These are phyloP conservation scores for Trichopria drosophilae DNA, from an alignment of 2,888 invertebrate species.

Conservation along the genomic window DNA sequence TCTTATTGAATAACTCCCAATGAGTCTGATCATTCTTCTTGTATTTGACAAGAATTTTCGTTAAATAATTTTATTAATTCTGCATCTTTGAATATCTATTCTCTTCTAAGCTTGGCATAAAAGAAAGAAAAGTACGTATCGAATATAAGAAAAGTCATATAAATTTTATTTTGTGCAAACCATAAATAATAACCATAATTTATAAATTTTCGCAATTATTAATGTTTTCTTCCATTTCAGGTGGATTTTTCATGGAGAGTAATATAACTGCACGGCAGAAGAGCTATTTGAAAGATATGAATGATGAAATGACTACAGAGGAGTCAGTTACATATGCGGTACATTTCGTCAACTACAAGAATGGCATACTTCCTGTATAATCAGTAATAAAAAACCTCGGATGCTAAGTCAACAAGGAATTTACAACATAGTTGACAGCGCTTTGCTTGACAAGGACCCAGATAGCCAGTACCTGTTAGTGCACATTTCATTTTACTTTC, in stretches of 20 bases:
- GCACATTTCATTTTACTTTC: background rate
- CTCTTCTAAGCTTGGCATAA: too few relatives aligned
- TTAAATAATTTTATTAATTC: background rate
- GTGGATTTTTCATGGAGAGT: constrained; percentile 72
- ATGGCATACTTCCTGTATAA: constrained; percentile 63
- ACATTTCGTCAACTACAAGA: constrained; percentile 67
- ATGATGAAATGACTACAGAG: constrained; percentile 65
- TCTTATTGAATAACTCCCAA: too few relatives aligned
- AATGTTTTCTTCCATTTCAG: too few relatives aligned
- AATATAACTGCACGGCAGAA: constrained; percentile 70
- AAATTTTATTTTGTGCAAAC: too few relatives aligned
- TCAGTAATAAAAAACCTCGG: constrained; percentile 59
- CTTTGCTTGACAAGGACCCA: constrained; percentile 66
- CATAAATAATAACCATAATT: too few relatives aligned
- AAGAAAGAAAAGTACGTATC: too few relatives aligned
- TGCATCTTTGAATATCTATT: too few relatives aligned
- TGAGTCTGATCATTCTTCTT: background rate
- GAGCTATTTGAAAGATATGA: constrained; percentile 68
- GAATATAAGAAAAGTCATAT: too few relatives aligned
- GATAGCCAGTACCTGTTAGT: constrained; percentile 65
- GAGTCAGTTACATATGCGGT: constrained; percentile 73
- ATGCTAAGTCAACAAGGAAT: constrained; percentile 62
- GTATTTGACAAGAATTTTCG: background rate
- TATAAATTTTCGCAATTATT: too few relatives aligned
- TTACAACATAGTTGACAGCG: constrained; percentile 66